Evolutionary conservation across 53 echinoderm and acorn worm genomes (phyloP).

Genomic region (Apostichopus leukothele): DNA sequence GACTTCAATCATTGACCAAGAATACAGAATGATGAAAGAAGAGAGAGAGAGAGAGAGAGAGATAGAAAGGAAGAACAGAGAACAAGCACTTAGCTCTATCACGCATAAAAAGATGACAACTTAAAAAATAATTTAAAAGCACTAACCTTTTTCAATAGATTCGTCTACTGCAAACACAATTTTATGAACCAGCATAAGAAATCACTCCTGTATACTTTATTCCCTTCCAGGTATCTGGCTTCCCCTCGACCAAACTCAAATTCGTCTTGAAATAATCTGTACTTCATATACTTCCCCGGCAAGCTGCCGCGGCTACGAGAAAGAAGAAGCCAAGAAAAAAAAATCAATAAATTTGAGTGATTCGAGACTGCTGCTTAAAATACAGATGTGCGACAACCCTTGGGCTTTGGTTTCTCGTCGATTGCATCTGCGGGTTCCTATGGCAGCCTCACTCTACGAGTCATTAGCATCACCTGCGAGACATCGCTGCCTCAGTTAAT

Average conservation of each 20-base stretch:
- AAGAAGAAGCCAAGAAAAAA: neutral
- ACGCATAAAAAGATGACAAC: no score
- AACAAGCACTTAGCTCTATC: no score
- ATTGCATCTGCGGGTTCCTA: neutral
- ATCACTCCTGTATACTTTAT: no score
- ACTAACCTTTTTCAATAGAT: no score
- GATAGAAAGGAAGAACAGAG: no score
- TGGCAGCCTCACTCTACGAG: slow-evolving; percentile 1
- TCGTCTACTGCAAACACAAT: no score
- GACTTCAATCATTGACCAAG: no score
- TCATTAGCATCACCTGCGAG: slow-evolving; percentile 30
- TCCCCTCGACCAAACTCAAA: neutral
- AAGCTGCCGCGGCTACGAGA: neutral
- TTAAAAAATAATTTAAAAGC: no score
- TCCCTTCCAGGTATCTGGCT: neutral
- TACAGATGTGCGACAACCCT: slow-evolving; percentile 5
- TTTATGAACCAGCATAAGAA: no score
- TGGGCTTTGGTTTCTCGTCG: neutral
- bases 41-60: no score
- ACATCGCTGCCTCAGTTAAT: neutral
- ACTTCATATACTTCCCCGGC: neutral
- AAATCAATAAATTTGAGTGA: slow-evolving; percentile 21
- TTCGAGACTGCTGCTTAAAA: slow-evolving; percentile 23
- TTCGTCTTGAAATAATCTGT: neutral
- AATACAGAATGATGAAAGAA: no score